phyloP scores from a whole-genome alignment of 53 echinoderm and acorn worm species.

The Holothuria leucospilota region DNA sequence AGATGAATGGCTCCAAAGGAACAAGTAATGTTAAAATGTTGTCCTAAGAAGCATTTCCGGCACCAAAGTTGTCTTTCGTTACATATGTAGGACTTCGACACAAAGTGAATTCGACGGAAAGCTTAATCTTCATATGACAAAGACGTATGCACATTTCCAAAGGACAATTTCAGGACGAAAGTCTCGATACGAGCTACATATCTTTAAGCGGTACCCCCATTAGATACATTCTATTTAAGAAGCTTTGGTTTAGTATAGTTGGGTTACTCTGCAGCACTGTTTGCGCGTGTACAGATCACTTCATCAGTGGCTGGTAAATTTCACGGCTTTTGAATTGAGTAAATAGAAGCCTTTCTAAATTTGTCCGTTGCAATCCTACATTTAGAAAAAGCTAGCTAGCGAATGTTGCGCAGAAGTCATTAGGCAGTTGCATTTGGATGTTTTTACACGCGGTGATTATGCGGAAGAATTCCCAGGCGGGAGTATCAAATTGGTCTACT shows the following conservation, averaged over 20 bases:
- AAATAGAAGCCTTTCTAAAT: slow-evolving; percentile 31
- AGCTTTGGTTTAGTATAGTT: background rate
- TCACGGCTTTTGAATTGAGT: background rate
- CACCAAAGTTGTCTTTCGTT: too few relatives aligned
- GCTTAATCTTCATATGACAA: too few relatives aligned
- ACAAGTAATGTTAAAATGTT: too few relatives aligned
- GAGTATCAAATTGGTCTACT: background rate
- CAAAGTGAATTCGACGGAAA: too few relatives aligned
- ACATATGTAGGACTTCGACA: too few relatives aligned
- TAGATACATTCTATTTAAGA: slow-evolving; percentile 15
- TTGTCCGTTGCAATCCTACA: slow-evolving; percentile 7
- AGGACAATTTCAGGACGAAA: too few relatives aligned
- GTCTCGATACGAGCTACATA: background rate
- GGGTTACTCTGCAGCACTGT: background rate
- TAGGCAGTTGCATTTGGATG: slow-evolving; percentile 12
- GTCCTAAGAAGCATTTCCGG: too few relatives aligned
- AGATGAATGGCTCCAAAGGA: too few relatives aligned
- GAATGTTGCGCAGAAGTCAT: slow-evolving; percentile 25
- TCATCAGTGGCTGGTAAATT: slow-evolving; percentile 11
- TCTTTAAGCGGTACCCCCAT: slow-evolving; percentile 11
- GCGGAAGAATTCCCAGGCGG: slow-evolving; percentile 7
- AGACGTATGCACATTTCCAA: too few relatives aligned
- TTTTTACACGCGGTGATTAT: slow-evolving; percentile 16
- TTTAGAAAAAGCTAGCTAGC: slow-evolving; percentile 9
- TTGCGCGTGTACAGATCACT: slow-evolving; percentile 15